phyloP scores from a whole-genome alignment of 2,888 invertebrate species.

The Ernsta delagoae region DNA sequence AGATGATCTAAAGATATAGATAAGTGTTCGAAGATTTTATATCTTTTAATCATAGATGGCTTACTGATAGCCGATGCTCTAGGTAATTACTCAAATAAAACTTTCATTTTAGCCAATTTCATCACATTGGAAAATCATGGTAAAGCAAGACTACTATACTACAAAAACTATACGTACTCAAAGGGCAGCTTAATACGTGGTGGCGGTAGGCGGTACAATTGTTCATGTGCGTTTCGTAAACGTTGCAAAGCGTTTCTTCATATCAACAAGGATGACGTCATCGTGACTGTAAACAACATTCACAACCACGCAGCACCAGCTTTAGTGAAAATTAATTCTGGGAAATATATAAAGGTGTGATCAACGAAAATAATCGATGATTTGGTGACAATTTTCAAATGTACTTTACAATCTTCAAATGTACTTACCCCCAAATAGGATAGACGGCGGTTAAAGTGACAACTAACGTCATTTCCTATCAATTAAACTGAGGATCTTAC shows the following conservation, averaged over 20 bases:
- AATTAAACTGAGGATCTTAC: too few relatives aligned
- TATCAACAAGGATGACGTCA: slow-evolving; percentile 43
- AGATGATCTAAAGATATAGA: too few relatives aligned
- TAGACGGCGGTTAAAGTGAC: too few relatives aligned
- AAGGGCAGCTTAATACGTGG: slow-evolving; percentile 39
- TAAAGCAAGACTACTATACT: slow-evolving; percentile 46
- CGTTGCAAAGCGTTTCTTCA: slow-evolving; percentile 49
- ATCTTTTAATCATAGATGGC: too few relatives aligned
- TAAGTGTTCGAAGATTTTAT: too few relatives aligned
- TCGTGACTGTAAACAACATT: slow-evolving; percentile 35
- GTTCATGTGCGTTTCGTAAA: slow-evolving; percentile 45
- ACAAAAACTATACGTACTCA: slow-evolving; percentile 48
- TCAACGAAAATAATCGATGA: neutral
- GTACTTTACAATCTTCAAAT: too few relatives aligned
- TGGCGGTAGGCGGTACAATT: slow-evolving; percentile 47
- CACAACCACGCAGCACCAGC: slow-evolving; percentile 47
- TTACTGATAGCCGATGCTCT: too few relatives aligned
- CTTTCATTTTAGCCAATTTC: slow-evolving; percentile 28
- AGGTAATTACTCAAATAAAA: too few relatives aligned
- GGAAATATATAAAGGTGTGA: slow-evolving; percentile 33
- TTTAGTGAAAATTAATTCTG: slow-evolving; percentile 37
- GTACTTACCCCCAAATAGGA: too few relatives aligned
- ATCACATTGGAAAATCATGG: slow-evolving; percentile 39
- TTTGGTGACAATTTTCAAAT: too few relatives aligned
- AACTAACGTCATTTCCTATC: too few relatives aligned